Evolutionary conservation across 2,797 vertebrate genomes (phyloP).

Genomic region (Selene dorsalis): DNA sequence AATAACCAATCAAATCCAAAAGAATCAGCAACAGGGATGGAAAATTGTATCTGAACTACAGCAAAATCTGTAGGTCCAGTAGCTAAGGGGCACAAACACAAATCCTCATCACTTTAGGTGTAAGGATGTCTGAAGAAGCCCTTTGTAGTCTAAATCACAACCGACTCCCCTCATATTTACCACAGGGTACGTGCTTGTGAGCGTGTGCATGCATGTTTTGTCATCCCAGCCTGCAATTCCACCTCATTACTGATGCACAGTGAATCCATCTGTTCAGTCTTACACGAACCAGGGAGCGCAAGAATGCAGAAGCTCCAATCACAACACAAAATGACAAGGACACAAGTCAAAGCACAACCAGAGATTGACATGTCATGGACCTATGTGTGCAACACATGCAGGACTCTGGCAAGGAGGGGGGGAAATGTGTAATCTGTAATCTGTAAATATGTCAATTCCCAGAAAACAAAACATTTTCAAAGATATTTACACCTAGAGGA

Average conservation of each 20-base stretch:
- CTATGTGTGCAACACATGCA: background rate
- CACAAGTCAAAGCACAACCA: slow-evolving; percentile 17
- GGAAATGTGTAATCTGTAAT: background rate
- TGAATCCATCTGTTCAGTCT: slow-evolving; percentile 48
- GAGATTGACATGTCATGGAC: background rate
- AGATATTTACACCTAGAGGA: background rate
- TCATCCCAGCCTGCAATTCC: slow-evolving; percentile 66
- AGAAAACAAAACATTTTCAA: slow-evolving; percentile 9
- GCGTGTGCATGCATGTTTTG: background rate
- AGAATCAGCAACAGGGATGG: background rate
- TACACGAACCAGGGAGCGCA: slow-evolving; percentile 61
- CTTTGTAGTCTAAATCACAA: background rate
- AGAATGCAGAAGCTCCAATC: slow-evolving; percentile 70
- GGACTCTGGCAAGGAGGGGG: background rate
- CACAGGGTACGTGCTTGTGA: background rate
- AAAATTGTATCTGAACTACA: background rate
- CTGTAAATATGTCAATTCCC: background rate
- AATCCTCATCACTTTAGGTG: background rate
- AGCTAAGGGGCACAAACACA: background rate
- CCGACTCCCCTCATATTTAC: slow-evolving; percentile 12
- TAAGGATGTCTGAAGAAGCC: background rate
- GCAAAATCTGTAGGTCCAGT: slow-evolving; percentile 3
- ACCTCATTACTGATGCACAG: slow-evolving; percentile 74
- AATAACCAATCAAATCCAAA: background rate
- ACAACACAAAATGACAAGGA: slow-evolving; percentile 41